Evolutionary conservation across 2,888 invertebrate species (phyloP).

Genomic region (Agrochola macilenta): DNA sequence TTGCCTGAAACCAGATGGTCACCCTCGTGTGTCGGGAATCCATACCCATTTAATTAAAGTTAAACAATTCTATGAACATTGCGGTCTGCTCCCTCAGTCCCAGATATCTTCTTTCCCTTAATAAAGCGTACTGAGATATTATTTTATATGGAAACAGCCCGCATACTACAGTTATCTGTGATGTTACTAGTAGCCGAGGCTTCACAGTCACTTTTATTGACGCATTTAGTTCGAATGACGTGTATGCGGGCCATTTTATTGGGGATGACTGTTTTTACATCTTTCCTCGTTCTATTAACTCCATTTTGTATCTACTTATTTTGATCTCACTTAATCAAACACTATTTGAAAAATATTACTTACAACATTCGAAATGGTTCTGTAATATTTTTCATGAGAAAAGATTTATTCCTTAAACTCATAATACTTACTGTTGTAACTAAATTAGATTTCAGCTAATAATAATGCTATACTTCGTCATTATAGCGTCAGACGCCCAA

Average conservation of each 20-base stretch:
- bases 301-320: slow-evolving; percentile 18
- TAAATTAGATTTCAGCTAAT: slow-evolving; percentile 51
- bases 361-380: not conserved
- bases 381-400: slow-evolving; percentile 32
- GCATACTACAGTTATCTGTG: slow-evolving; percentile 72
- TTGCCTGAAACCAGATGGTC: slow-evolving; percentile 25
- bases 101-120: slow-evolving; percentile 39
- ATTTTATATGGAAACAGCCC: slow-evolving; percentile 69
- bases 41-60: slow-evolving; percentile 36
- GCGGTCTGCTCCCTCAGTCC: slow-evolving; percentile 5
- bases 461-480: slow-evolving; percentile 55
- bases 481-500: slow-evolving; percentile 53
- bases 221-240: slow-evolving; percentile 74
- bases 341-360: slow-evolving; percentile 19
- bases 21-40: slow-evolving; percentile 7
- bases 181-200: slow-evolving; percentile 68
- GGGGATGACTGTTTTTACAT: slow-evolving; percentile 62
- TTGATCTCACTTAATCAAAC: not conserved
- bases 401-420: slow-evolving; percentile 39
- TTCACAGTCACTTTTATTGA: slow-evolving; percentile 75
- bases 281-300: slow-evolving; percentile 34
- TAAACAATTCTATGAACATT: slow-evolving; percentile 3
- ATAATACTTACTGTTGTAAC: slow-evolving; percentile 51
- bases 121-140: slow-evolving; percentile 49
- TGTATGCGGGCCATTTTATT: slow-evolving; percentile 76